A percentile compares a stretch with the other conserved stretches of the same genome.
Conservation (phyloP, 2,797 vertebrate species). For the Etheostoma nigrum region DNA sequence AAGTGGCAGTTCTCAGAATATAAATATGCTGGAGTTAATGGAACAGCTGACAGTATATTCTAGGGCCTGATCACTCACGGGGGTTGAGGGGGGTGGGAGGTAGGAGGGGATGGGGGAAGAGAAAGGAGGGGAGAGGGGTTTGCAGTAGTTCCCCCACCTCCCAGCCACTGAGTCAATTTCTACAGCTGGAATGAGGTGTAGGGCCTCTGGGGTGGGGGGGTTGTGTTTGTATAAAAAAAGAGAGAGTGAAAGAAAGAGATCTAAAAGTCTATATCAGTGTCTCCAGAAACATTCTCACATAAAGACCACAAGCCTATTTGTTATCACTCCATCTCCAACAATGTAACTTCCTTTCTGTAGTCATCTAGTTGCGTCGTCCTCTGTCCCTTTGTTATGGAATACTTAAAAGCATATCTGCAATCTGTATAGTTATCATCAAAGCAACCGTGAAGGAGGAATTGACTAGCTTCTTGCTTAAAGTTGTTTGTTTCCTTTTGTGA, state of each 20-base stretch:
- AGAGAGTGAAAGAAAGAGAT: slow-evolving; percentile 7
- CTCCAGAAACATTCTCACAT: slow-evolving; percentile 33
- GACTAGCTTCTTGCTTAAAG: slow-evolving; percentile 25
- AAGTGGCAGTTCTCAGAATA: slow-evolving; percentile 85
- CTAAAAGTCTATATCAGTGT: slow-evolving; percentile 40
- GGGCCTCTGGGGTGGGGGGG: slow-evolving; percentile 40
- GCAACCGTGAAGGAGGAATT: slow-evolving; percentile 23
- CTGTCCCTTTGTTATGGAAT: slow-evolving; percentile 4
- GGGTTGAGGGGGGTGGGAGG: slow-evolving; percentile 3
- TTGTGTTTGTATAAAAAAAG: slow-evolving; percentile 1
- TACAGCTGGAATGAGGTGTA: slow-evolving; percentile 73
- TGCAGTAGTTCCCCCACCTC: slow-evolving; percentile 38
- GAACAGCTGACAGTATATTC: slow-evolving; percentile 87
- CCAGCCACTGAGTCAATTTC: slow-evolving; percentile 69
- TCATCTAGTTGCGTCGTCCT: slow-evolving; percentile 16
- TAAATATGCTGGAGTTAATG: slow-evolving; percentile 87
- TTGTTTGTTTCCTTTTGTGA: background rate
- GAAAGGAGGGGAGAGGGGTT: background rate
- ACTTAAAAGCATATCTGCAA: slow-evolving; percentile 38
- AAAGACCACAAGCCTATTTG: slow-evolving; percentile 15
- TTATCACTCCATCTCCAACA: slow-evolving; percentile 43
- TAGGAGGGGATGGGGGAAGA: background rate
- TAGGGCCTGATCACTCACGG: slow-evolving; percentile 68
- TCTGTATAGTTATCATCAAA: slow-evolving; percentile 63
- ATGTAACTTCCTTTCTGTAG: slow-evolving; percentile 36